Base-by-base conservation (phyloP, 2,797 vertebrate species). In the Pangasius larnaudii region DNA sequence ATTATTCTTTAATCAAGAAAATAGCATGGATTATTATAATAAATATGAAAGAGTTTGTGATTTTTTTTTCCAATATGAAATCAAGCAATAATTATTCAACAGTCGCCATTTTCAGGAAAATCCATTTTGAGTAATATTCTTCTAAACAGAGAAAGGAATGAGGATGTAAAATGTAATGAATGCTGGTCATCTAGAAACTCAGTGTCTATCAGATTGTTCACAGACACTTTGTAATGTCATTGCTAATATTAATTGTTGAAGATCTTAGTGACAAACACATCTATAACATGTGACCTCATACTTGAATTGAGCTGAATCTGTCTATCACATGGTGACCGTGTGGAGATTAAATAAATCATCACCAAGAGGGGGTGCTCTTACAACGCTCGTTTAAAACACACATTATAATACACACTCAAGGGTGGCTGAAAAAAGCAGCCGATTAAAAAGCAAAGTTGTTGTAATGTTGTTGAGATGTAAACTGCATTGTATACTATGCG, bases 301-400 rank as follows among this genome's bases (percentile, higher is more conserved):
- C 33, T 67, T 42, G 42, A 16, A 75, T 5, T 2, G 11, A n/a
- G 46, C 27, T n/a, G 46, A 77, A 49, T 16, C 74, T 42, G 71
- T 6, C 6, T 42, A n/a, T 49, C 42, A 14, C 24, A 16, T 9
- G 0, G 6, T 77, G 46, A 42, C 5, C 16, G 3, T 42, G 69
- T 42, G 30, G 19, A 11, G 10, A 27, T 74, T 71, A 33, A 39
- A 46, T 18, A 19, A 30, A 19, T 53, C 2, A 19, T 78, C 75
- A 78, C 75, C 75, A 78, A 78, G 16, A 78, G 75, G 18, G 75
- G 75, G 75, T 8, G 75, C 75, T 78, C n/a, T 56, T 33, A 78
- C 75, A 53, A 53, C 49, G 3, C n/a, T 78, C 13, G 1, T 8
- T 9, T 9, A 78, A 53, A 56, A 4, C 75, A 56, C 14, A 6